Base-by-base conservation (phyloP, 2,797 vertebrate species). In the Fistularia tabacaria region DNA sequence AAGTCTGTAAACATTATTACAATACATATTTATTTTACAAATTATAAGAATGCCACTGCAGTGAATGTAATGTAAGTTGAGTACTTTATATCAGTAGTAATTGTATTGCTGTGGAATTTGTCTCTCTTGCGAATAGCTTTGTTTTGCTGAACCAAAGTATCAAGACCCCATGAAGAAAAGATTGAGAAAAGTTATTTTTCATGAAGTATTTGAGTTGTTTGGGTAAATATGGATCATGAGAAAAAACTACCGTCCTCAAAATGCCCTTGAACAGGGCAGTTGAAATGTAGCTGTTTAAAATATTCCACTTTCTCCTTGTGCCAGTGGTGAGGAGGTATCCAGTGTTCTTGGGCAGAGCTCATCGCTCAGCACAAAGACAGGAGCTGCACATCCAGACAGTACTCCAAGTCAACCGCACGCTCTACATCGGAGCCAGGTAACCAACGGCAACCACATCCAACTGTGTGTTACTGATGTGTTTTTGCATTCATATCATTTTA, bases 371-470 rank as follows among this genome's bases (percentile, higher is more conserved):
- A 0, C 89, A 85, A 41, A 82, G 86, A 6, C 67, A 89, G 38
- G 93, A 93, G 49, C 92, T 98, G 74, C 90, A 92, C 84, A 94
- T 98, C 82, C 95, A 98, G 83, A 93, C 93, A 0, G 90, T 98
- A 67, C 92, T 98, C 71, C 93, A 93, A 63, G 92, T 98, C 81
- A 98, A 98, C 86, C 85, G 94, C 76, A 98, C 96, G 0, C 91
- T 98, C 57, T 98, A 95, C 90, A 93, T 98, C 0, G 95, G 96
- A 63, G 94, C 94, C 86, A 96, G 96, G 96, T 96, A 88, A 87
- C 77, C 75, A 76, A 83, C 74, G 64, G 82, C 82, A 87, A 86
- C 85, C 63, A 41, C 76, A 77, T 79, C 85, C 70, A 43, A 78
- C 82, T 66, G 81, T 57, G 74, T 64, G 51, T 69, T 58, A 53